These are phyloP conservation scores for Emydoidea blandingii DNA, from an alignment of 2,797 vertebrate species.

Conservation along the genomic window DNA sequence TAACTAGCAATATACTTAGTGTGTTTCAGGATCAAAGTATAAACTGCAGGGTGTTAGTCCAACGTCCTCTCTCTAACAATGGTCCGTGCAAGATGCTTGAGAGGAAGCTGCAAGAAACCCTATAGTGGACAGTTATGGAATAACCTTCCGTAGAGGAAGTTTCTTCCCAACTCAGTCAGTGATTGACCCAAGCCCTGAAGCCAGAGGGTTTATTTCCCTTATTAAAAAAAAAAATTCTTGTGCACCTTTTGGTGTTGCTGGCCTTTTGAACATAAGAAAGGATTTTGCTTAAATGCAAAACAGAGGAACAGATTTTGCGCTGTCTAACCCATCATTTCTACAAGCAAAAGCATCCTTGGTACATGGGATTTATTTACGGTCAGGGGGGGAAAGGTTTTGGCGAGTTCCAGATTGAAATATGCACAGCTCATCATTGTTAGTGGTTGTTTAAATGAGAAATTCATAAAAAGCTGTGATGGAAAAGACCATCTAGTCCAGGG, in stretches of 20 bases:
- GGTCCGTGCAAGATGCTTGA: background rate
- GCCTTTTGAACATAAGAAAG: background rate
- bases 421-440: background rate
- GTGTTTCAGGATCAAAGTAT: conserved; percentile 7
- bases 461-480: background rate
- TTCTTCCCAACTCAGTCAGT: background rate
- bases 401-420: background rate
- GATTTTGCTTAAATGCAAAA: background rate
- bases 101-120: background rate
- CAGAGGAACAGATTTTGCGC: accelerated
- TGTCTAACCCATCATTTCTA: background rate
- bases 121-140: background rate
- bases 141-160: background rate
- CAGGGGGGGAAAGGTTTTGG: background rate
- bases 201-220: background rate
- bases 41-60: background rate
- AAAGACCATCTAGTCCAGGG: background rate
- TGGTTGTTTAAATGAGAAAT: background rate
- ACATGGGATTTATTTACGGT: background rate
- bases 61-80: background rate
- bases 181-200: background rate
- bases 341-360: accelerated
- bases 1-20: background rate
- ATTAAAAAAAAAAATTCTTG: background rate
- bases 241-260: background rate